Conservation (phyloP, 2,888 invertebrate genomes). For the Tiphia femorata region DNA sequence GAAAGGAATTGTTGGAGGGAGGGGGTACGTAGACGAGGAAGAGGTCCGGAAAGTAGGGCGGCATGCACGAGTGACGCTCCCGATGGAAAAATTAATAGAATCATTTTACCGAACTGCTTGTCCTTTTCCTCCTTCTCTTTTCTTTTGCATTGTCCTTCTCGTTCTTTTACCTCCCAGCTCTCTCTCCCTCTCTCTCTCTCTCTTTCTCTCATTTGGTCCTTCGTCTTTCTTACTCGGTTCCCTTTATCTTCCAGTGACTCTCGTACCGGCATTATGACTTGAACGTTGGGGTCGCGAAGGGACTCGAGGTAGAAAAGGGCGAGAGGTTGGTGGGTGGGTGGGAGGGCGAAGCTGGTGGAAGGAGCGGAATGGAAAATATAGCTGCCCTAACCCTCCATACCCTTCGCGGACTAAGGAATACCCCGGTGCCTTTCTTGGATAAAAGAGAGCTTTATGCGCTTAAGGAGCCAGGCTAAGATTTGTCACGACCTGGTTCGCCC, state of each 20-base stretch:
- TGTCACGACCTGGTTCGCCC: slow-evolving; percentile 49
- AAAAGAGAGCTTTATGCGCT: slow-evolving; percentile 54
- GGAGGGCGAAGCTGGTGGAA: slow-evolving; percentile 19
- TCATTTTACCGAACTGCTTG: slow-evolving; percentile 62
- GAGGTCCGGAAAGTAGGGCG: slow-evolving; percentile 47
- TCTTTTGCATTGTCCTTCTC: slow-evolving; percentile 2
- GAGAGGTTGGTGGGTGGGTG: slow-evolving; percentile 12
- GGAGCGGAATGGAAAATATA: slow-evolving; percentile 51
- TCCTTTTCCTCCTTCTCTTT: slow-evolving; percentile 11
- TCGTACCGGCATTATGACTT: slow-evolving; percentile 28
- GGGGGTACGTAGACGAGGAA: slow-evolving; percentile 11
- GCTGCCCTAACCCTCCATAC: slow-evolving; percentile 34
- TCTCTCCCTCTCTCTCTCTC: background rate
- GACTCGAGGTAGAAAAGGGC: background rate
- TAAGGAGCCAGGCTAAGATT: slow-evolving; percentile 55
- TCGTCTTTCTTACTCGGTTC: slow-evolving; percentile 12
- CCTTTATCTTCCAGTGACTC: slow-evolving; percentile 9
- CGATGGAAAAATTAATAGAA: slow-evolving; percentile 69
- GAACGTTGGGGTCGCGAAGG: slow-evolving; percentile 29
- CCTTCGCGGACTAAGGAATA: slow-evolving; percentile 29
- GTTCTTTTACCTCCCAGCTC: background rate
- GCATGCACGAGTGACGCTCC: slow-evolving; percentile 66
- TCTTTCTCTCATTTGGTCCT: slow-evolving; percentile 3
- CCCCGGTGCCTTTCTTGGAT: slow-evolving; percentile 42
- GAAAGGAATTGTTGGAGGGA: background rate